phyloP scores from a whole-genome alignment of 2,113 vertebrate genomes.

The Rhizomys pruinosus region DNA sequence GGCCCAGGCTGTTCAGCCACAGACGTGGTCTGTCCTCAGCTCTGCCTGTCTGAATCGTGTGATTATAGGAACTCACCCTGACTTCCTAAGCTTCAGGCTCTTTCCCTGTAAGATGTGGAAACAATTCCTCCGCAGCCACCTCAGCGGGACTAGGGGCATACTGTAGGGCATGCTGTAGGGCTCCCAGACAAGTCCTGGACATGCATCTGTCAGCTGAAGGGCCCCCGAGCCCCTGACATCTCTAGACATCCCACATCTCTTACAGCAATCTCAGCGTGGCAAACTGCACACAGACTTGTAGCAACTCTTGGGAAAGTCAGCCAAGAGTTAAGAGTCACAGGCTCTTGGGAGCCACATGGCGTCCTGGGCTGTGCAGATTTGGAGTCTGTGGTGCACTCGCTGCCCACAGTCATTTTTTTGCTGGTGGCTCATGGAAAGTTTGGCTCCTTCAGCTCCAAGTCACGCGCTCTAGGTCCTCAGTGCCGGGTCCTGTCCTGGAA shows the following conservation, averaged over 20 bases:
- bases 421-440: conserved; percentile 87
- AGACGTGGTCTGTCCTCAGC: neutral
- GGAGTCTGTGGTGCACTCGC: neutral
- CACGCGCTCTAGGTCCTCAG: conserved; percentile 10
- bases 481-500: conserved; percentile 49
- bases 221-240: neutral
- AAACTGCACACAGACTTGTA: neutral
- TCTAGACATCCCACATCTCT: neutral
- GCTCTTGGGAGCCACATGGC: neutral
- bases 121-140: neutral
- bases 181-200: neutral
- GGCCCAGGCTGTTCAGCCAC: neutral
- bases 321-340: conserved; percentile 43
- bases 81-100: neutral
- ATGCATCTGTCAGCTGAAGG: neutral
- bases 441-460: conserved; percentile 69
- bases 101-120: neutral
- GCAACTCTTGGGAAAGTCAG: neutral
- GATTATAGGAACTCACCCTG: neutral
- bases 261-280: neutral
- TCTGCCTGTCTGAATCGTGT: neutral
- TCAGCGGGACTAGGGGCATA: accelerated
- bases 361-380: neutral
- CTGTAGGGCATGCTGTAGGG: no score
- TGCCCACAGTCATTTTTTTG: conserved; percentile 63